These are phyloP conservation scores for Xiphophorus birchmanni DNA, from an alignment of 2,797 vertebrate genomes.

Conservation along the genomic window DNA sequence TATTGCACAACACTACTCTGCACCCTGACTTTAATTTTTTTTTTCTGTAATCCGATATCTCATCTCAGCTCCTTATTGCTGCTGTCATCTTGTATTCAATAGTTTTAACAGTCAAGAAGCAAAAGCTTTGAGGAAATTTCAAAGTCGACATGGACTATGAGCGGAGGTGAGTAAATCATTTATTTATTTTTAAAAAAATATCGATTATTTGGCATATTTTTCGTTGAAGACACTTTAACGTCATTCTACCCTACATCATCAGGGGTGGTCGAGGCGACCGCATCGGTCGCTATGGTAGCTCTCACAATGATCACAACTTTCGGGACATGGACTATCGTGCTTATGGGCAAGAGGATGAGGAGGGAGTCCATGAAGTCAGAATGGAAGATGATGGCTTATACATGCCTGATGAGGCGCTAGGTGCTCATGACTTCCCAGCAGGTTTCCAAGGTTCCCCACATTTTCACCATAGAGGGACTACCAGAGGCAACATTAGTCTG, in stretches of 20 bases:
- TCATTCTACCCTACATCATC: slow-evolving; percentile 1
- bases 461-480: slow-evolving; percentile 69
- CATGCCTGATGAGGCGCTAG: slow-evolving; percentile 47
- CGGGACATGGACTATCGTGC: slow-evolving; percentile 90
- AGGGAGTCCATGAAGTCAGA: slow-evolving; percentile 54
- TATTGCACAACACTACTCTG: background rate
- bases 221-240: background rate
- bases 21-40: background rate
- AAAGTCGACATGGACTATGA: slow-evolving; percentile 78
- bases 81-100: background rate
- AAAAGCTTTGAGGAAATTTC: slow-evolving; percentile 37
- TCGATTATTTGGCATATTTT: background rate
- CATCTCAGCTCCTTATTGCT: background rate
- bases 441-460: slow-evolving; percentile 51
- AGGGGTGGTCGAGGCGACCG: slow-evolving; percentile 89
- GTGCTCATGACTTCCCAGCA: slow-evolving; percentile 57
- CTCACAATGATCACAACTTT: slow-evolving; percentile 86
- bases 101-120: slow-evolving; percentile 13
- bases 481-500: slow-evolving; percentile 45
- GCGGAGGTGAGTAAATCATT: slow-evolving; percentile 70
- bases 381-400: slow-evolving; percentile 51
- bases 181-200: background rate
- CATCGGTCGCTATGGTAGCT: slow-evolving; percentile 86
- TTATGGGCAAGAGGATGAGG: slow-evolving; percentile 83
- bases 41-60: background rate